Evolutionary conservation across 2,113 vertebrate genomes (phyloP).

Genomic region (Elephantulus edwardii): DNA sequence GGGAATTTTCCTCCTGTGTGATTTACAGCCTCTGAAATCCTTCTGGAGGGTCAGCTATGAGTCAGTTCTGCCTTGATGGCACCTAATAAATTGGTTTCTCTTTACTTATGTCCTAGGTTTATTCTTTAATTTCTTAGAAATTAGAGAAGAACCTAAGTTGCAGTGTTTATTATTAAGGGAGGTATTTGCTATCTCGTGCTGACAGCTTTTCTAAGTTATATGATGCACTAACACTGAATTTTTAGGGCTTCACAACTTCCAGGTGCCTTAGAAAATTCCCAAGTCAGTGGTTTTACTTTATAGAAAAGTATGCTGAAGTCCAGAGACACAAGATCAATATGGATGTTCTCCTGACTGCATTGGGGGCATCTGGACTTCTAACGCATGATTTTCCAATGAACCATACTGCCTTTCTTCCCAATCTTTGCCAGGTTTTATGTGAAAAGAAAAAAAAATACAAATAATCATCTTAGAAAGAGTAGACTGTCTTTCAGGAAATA

Average conservation of each 20-base stretch:
- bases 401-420: not conserved
- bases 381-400: not conserved
- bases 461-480: not conserved
- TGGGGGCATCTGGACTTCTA: not conserved
- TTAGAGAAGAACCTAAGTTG: not conserved
- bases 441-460: not conserved
- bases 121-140: not conserved
- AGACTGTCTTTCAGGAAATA: not conserved
- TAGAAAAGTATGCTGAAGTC: not conserved
- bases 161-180: not conserved
- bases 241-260: not conserved
- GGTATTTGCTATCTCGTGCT: not conserved
- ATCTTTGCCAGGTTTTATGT: not conserved
- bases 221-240: not conserved
- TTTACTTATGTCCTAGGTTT: not conserved
- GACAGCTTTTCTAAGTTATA: not conserved
- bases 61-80: too few relatives aligned
- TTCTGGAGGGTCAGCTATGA: too few relatives aligned
- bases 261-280: not conserved
- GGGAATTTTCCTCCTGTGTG: too few relatives aligned
- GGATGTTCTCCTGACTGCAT: not conserved
- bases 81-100: not conserved
- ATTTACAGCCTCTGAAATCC: too few relatives aligned
- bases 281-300: not conserved
- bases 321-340: not conserved